Percentiles rank a stretch among this genome's conserved stretches.
These are phyloP conservation scores for Lampris incognitus DNA, from an alignment of 2,113 vertebrate species.

Conservation along the genomic window DNA sequence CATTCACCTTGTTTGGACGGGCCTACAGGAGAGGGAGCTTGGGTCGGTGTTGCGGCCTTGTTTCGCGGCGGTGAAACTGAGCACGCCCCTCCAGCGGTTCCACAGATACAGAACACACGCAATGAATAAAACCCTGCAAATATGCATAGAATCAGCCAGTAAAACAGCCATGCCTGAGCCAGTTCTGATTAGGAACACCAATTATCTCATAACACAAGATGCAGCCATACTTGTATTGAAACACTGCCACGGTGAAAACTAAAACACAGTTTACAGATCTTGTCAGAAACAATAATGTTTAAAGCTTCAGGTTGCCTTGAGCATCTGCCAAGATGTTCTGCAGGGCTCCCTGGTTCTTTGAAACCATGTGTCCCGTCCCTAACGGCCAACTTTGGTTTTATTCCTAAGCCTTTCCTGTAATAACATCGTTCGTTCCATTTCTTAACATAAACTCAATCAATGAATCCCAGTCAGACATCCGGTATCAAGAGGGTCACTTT, in stretches of 20 bases:
- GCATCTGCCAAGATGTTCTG: constrained; percentile 78
- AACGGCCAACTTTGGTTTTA: constrained; percentile 18
- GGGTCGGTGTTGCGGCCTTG: background rate
- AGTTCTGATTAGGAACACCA: constrained; percentile 46
- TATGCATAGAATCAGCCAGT: constrained; percentile 34
- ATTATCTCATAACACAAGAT: constrained; percentile 37
- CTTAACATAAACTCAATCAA: constrained; percentile 6
- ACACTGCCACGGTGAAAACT: constrained; percentile 30
- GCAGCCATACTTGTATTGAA: constrained; percentile 43
- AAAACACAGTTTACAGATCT: constrained; percentile 48
- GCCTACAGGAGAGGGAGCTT: background rate
- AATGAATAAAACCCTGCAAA: constrained; percentile 45
- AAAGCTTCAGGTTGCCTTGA: constrained; percentile 64
- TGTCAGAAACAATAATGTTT: constrained; percentile 62
- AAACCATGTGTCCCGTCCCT: constrained; percentile 30
- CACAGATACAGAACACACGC: constrained; percentile 19
- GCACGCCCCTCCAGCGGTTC: background rate
- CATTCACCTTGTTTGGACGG: background rate
- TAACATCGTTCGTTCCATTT: background rate
- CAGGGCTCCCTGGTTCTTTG: constrained; percentile 70
- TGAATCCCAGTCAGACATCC: background rate
- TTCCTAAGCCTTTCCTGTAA: constrained; percentile 22
- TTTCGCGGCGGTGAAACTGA: constrained; percentile 4
- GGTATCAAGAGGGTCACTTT: background rate
- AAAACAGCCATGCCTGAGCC: constrained; percentile 20